Evolutionary conservation across 2,113 vertebrate species (phyloP).

Genomic region (Australoheros scitulus): DNA sequence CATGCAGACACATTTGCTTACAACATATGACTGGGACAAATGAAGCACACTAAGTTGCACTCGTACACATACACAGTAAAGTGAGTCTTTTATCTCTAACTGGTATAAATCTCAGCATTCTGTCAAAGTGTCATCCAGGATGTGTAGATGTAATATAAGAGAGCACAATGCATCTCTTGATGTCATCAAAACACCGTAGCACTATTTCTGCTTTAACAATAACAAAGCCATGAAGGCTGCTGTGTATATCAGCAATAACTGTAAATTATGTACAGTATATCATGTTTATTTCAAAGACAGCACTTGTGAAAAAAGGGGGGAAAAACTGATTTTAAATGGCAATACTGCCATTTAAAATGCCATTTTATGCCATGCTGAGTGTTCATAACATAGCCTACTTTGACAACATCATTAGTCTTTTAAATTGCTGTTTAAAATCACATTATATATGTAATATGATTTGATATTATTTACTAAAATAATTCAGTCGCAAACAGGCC

Average conservation of each 20-base stretch:
- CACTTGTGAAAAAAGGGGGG: background rate
- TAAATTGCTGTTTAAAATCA: too few relatives aligned
- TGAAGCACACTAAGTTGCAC: conserved; percentile 7
- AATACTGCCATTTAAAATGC: too few relatives aligned
- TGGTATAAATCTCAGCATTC: background rate
- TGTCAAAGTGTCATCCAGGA: conserved; percentile 32
- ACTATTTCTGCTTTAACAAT: background rate
- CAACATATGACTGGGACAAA: conserved; percentile 6
- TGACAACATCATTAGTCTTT: too few relatives aligned
- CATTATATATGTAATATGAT: too few relatives aligned
- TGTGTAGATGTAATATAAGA: too few relatives aligned
- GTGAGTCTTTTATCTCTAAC: background rate
- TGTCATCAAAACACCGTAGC: conserved; percentile 16
- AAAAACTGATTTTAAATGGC: background rate
- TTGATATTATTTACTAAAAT: too few relatives aligned
- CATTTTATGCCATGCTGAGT: too few relatives aligned
- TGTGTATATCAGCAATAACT: background rate
- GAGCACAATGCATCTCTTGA: conserved; percentile 8
- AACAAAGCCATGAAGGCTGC: background rate
- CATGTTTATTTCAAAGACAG: background rate
- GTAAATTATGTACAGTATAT: background rate
- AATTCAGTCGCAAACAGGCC: too few relatives aligned
- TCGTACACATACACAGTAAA: background rate
- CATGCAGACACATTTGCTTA: conserved; percentile 7
- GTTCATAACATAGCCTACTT: too few relatives aligned